Base-by-base conservation (phyloP, 2,113 vertebrate species). In the Cichladusa arquata region DNA sequence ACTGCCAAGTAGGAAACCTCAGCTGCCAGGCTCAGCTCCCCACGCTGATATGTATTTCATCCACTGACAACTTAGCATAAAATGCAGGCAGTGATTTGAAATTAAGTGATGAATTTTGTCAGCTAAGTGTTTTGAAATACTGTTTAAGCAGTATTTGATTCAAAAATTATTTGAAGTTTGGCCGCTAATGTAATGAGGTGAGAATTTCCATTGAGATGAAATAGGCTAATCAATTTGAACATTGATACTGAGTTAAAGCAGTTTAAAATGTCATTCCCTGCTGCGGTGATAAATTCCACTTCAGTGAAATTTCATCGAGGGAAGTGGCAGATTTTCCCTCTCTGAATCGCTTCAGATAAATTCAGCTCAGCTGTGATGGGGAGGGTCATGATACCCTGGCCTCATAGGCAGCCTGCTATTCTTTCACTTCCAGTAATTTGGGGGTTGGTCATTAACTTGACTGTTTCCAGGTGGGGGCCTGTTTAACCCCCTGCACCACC, bases 161-260 rank as follows among this genome's bases (percentile, higher is more conserved):
- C 81, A 71, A 72, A 93, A 95, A 81, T 71, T 95, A 89, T 91
- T 92, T 96, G 80, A 95, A 84, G 80, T 88, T 94, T 88, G 86
- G 86, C 88, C 5, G 34, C 86, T 95, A 88, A 95, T 76, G 94
- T 91, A 94, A 96, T 76, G 92, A 93, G 86, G 92, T 93, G 86
- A 94, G 81, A 93, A 88, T 95, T 96, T 97, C 93, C 81, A 79
- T 88, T 92, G 95, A 95, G 81, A 87, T 88, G 48, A 93, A 96
- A 89, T 40, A 91, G 73, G 65, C 89, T 96, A 89, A 97, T 96
- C 94, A 95, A 76, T 96, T 89, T 85, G 86, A 95, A 89, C 93
- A 95, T 4, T 92, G 92, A 86, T 94, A 90, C 80, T 12, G 38
- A 93, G 86, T 81, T 88, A 93, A 91, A 95, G 94, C 61, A 53